phyloP scores from a whole-genome alignment of 1,140 invertebrate species.

The Atta texana region DNA sequence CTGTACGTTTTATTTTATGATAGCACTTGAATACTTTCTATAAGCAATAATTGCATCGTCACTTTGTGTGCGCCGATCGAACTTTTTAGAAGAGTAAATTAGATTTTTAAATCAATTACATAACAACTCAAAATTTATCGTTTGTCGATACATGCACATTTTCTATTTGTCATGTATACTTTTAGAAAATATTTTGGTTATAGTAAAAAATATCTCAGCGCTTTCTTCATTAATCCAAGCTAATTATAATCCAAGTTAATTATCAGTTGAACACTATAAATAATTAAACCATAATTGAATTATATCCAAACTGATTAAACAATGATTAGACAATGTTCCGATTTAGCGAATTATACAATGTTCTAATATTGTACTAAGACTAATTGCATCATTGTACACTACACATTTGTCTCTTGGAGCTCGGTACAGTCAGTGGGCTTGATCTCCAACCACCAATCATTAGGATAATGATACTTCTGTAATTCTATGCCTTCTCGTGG shows the following conservation, averaged over 20 bases:
- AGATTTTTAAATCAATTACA: neutral
- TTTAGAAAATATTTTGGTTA: slow-evolving; percentile 1
- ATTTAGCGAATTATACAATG: slow-evolving; percentile 10
- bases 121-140: neutral
- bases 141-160: slow-evolving; percentile 20
- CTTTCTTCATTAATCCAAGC: neutral
- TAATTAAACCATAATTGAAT: slow-evolving; percentile 7
- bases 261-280: neutral
- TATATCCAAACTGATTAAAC: neutral
- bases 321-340: neutral
- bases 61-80: neutral
- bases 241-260: neutral
- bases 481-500: slow-evolving; percentile 88
- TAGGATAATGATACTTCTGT: slow-evolving; percentile 89
- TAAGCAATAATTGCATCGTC: slow-evolving; percentile 3
- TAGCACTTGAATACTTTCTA: slow-evolving; percentile 52
- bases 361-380: neutral
- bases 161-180: slow-evolving; percentile 16
- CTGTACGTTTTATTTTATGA: slow-evolving; percentile 17
- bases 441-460: slow-evolving; percentile 88
- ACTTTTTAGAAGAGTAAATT: slow-evolving; percentile 12
- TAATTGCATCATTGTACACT: slow-evolving; percentile 49
- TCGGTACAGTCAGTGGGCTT: slow-evolving; percentile 86
- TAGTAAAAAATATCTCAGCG: slow-evolving; percentile 5
- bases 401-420: slow-evolving; percentile 69